Percentiles rank a stretch among this genome's conserved stretches.
phyloP scores from a whole-genome alignment of 2,113 vertebrate genomes.

The Dipodomys merriami region DNA sequence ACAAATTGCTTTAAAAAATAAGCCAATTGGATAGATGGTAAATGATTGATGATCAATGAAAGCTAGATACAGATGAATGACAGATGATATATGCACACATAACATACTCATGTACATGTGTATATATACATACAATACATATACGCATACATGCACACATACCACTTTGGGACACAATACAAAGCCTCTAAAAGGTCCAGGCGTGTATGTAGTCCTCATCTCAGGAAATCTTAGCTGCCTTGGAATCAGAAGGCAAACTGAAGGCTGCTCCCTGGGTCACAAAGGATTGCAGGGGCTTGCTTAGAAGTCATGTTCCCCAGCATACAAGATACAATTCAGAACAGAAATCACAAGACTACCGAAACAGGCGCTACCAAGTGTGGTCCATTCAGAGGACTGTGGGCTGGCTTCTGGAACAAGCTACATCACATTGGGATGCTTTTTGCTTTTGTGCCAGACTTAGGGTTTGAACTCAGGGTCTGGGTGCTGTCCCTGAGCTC shows the following conservation, averaged over 20 bases:
- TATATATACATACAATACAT: no score
- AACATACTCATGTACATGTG: no score
- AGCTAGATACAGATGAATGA: no score
- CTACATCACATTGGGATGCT: no score
- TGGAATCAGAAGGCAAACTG: background rate
- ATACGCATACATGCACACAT: no score
- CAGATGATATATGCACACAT: background rate
- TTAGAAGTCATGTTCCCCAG: background rate
- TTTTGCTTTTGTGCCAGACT: no score
- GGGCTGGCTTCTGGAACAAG: no score
- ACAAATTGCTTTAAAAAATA: background rate
- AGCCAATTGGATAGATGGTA: background rate
- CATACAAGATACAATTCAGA: no score
- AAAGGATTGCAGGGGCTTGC: background rate
- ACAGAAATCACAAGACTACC: background rate
- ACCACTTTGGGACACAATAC: background rate
- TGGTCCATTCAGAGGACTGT: background rate
- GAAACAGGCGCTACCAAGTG: background rate
- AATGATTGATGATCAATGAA: accelerated
- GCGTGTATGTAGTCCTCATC: background rate
- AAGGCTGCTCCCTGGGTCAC: background rate
- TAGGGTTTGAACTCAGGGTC: no score
- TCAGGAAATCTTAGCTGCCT: no score
- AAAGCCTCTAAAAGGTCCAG: background rate
- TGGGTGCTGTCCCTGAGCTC: no score